phyloP scores from a whole-genome alignment of 2,888 invertebrate species.

The Spatulosminthurus flaviceps region DNA sequence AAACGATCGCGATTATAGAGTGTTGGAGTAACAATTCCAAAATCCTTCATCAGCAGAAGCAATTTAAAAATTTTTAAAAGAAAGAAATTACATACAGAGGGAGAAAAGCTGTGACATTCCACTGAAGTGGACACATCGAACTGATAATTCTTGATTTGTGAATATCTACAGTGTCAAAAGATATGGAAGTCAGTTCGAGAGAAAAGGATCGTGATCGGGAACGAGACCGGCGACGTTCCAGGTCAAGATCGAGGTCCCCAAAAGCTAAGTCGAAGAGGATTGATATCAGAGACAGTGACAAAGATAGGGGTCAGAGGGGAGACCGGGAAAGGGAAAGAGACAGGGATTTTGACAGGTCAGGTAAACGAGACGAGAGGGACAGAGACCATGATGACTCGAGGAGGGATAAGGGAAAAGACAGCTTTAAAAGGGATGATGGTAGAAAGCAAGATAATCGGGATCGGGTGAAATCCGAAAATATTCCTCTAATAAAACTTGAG shows the following conservation, averaged over 20 bases:
- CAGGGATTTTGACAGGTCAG: constrained; percentile 20
- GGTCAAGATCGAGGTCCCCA: constrained; percentile 50
- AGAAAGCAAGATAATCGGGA: constrained; percentile 21
- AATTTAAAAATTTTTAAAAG: too few relatives aligned
- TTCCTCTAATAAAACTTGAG: constrained; percentile 55
- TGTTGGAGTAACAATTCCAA: too few relatives aligned
- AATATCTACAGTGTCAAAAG: too few relatives aligned
- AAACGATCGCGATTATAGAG: too few relatives aligned
- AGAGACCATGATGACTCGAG: constrained; percentile 41
- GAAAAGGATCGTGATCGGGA: constrained; percentile 15
- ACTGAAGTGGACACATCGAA: too few relatives aligned
- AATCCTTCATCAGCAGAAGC: too few relatives aligned
- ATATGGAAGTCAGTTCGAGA: not conserved
- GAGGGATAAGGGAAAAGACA: not conserved
- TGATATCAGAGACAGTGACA: constrained; percentile 48
- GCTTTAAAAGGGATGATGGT: constrained; percentile 26
- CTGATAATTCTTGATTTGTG: too few relatives aligned
- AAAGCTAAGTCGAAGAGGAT: not conserved
- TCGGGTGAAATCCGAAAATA: constrained; percentile 7
- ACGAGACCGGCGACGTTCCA: constrained; percentile 46
- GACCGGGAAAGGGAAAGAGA: constrained; percentile 30
- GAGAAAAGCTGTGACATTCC: too few relatives aligned
- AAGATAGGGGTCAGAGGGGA: constrained; percentile 27
- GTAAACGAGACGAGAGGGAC: constrained; percentile 38
- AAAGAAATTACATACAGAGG: too few relatives aligned